phyloP scores from a whole-genome alignment of 1,140 invertebrate species.

The Drosophila auraria region DNA sequence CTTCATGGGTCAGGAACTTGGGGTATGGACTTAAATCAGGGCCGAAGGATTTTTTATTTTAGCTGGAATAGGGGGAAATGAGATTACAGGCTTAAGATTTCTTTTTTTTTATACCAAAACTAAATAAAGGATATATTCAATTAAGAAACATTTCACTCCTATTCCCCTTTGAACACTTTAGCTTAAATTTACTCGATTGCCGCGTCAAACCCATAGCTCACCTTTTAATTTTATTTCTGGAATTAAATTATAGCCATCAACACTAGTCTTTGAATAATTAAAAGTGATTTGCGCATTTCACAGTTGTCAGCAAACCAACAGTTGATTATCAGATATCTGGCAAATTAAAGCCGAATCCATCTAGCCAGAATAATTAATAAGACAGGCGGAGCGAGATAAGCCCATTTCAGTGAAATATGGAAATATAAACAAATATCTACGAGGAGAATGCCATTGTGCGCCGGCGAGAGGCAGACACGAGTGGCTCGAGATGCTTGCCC shows the following conservation, averaged over 20 bases:
- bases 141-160: too few species aligned
- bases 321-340: conserved; percentile 1
- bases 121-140: too few species aligned
- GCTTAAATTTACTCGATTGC: not conserved
- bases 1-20: not conserved
- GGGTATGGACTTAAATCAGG: not conserved
- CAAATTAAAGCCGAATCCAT: conserved; percentile 19
- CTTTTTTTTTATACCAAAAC: too few species aligned
- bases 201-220: too few species aligned
- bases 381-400: conserved; percentile 21
- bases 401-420: conserved; percentile 15
- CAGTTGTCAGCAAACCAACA: conserved; percentile 8
- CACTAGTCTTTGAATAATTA: not conserved
- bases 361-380: conserved; percentile 15
- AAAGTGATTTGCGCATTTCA: conserved; percentile 4
- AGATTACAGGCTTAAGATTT: too few species aligned
- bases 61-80: too few species aligned
- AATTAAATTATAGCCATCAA: not conserved
- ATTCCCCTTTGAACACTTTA: not conserved
- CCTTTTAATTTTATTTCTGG: too few species aligned
- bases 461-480: not conserved
- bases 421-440: conserved; percentile 4
- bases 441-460: conserved; percentile 9
- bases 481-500: conserved; percentile 16
- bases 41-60: not conserved